These are phyloP conservation scores for Aelia acuminata DNA, from an alignment of 2,888 invertebrate species.

Conservation along the genomic window DNA sequence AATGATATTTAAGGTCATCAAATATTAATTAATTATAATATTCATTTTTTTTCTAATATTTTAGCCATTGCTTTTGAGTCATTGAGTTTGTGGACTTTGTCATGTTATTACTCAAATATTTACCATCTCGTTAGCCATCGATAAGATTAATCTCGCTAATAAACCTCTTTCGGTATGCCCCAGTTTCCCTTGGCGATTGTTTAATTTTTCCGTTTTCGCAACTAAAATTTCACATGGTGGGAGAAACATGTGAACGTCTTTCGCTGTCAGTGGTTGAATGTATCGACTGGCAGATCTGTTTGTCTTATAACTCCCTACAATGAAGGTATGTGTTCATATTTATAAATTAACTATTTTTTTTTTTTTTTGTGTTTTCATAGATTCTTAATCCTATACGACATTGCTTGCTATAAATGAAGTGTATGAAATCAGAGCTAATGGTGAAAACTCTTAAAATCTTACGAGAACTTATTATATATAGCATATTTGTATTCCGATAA, in stretches of 20 bases:
- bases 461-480: no score
- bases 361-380: neutral
- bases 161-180: neutral
- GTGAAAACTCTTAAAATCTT: no score
- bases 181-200: neutral
- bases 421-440: neutral
- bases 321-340: neutral
- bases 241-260: neutral
- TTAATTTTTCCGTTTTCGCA: slow-evolving; percentile 40
- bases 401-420: neutral
- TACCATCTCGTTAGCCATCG: neutral
- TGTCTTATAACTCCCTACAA: neutral
- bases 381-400: no score
- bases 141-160: slow-evolving; percentile 4
- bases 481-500: no score
- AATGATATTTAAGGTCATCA: no score
- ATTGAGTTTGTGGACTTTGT: neutral
- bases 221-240: slow-evolving; percentile 4
- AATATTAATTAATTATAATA: no score
- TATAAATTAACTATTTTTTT: neutral
- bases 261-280: neutral
- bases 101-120: neutral
- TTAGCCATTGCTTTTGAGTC: neutral
- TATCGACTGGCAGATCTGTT: neutral
- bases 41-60: no score